These are phyloP conservation scores for Agrotis puta DNA, from an alignment of 2,888 invertebrate genomes.

Conservation along the genomic window DNA sequence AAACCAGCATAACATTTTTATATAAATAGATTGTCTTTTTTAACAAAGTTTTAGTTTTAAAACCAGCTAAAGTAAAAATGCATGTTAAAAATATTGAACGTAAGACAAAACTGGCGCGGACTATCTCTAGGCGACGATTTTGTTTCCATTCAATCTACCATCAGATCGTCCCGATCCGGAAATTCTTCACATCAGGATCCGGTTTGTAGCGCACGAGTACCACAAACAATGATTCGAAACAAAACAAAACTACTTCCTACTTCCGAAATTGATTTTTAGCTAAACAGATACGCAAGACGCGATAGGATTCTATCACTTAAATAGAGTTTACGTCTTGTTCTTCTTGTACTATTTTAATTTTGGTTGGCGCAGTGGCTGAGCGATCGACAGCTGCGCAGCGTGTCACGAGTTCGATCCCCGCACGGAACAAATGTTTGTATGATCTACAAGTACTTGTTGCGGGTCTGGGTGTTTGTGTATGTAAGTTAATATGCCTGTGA, in stretches of 20 bases:
- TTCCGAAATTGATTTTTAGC: slow-evolving; percentile 24
- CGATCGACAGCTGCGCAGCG: too few species aligned
- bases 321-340: neutral
- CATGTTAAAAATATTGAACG: slow-evolving; percentile 9
- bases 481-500: too few species aligned
- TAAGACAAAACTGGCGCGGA: neutral
- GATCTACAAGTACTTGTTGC: too few species aligned
- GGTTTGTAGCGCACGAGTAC: slow-evolving; percentile 22
- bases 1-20: too few species aligned
- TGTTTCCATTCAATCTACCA: slow-evolving; percentile 49
- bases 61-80: neutral
- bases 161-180: slow-evolving; percentile 26
- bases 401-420: too few species aligned
- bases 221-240: slow-evolving; percentile 26
- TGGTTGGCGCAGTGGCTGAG: too few species aligned
- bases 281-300: neutral
- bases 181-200: slow-evolving; percentile 28
- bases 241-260: slow-evolving; percentile 23
- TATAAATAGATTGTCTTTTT: too few species aligned
- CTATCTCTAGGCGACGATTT: slow-evolving; percentile 22
- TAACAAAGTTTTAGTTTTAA: too few species aligned
- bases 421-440: too few species aligned
- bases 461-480: too few species aligned
- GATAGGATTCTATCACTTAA: neutral
- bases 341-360: too few species aligned